Base-by-base conservation (phyloP, 2,113 vertebrate genomes). In the Trematomus loennbergii region DNA sequence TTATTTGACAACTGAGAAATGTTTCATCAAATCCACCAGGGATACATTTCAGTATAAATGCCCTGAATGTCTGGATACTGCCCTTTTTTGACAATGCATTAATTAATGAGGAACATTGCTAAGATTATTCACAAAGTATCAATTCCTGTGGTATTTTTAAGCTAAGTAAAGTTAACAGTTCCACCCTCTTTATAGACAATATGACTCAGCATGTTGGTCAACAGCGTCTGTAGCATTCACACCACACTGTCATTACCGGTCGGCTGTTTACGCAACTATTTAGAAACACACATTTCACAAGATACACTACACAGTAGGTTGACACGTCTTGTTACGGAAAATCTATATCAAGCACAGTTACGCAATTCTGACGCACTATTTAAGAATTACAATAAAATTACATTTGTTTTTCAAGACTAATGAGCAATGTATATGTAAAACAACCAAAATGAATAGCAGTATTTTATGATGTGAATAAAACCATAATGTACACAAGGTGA, bases 131-230 rank as follows among this genome's bases (percentile, higher is more conserved):
- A 55, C 13, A 16, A 3, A 17, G 18, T 48, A 22, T 17, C 1
- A 8, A n/a, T 4, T 40, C 33, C 13, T 61, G 29, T 53, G 7
- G 13, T 22, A 36, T 5, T 62, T 50, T 54, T n/a, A 48, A 9
- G 12, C 3, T 46, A 18, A 60, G 45, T 17, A 12, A 0, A 46
- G 22, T 33, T 50, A 1, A 22, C 64, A 60, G 59, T 12, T 13
- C 59, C 2, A n/a, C 8, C 10, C 12, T 48, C 3, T 55, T 45
- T n/a, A 53, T 3, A 16, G 12, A 18, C 58, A 43, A 18, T 0
- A 1, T 78, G 83, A 88, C 64, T 9, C 5, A 43, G 72, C 58
- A 64, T 73, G 77, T 77, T 18, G 33, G 68, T 18, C 13, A 43
- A 55, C 17, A 16, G 54, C 25, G 1, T 69, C 11, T 54, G 2